A percentile compares a stretch with the other conserved stretches of the same genome.
phyloP scores from a whole-genome alignment of 2,888 invertebrate genomes.

The Eristalis intricaria region DNA sequence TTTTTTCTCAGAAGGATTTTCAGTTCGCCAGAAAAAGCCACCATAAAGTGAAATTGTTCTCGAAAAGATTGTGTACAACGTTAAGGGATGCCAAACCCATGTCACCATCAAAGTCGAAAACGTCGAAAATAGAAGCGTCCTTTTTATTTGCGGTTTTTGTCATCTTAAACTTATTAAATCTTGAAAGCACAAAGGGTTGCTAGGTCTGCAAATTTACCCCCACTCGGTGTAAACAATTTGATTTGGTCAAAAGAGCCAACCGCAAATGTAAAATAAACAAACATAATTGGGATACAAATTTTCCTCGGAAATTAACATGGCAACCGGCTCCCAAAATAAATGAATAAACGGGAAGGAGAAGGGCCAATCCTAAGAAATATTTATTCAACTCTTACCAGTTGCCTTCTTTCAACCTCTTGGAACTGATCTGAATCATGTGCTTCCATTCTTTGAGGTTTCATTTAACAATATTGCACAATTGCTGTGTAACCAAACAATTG shows the following conservation, averaged over 20 bases:
- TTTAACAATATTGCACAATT: not conserved
- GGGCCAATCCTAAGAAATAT: not conserved
- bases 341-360: too few relatives aligned
- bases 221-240: not conserved
- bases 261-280: not conserved
- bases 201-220: not conserved
- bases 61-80: too few relatives aligned
- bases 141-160: too few relatives aligned
- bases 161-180: not conserved
- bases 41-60: too few relatives aligned
- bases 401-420: too few relatives aligned
- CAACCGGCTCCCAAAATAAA: too few relatives aligned
- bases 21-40: too few relatives aligned
- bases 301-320: not conserved
- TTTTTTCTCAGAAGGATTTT: too few relatives aligned
- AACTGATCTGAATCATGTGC: not conserved
- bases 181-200: not conserved
- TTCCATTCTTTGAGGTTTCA: not conserved
- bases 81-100: too few relatives aligned
- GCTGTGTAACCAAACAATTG: conserved; percentile 5
- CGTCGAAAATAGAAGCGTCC: too few relatives aligned
- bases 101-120: too few relatives aligned
- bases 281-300: not conserved
- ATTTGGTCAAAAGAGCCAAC: not conserved
- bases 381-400: not conserved